phyloP scores from a whole-genome alignment of 2,888 invertebrate species.

The Cactoblastis cactorum region DNA sequence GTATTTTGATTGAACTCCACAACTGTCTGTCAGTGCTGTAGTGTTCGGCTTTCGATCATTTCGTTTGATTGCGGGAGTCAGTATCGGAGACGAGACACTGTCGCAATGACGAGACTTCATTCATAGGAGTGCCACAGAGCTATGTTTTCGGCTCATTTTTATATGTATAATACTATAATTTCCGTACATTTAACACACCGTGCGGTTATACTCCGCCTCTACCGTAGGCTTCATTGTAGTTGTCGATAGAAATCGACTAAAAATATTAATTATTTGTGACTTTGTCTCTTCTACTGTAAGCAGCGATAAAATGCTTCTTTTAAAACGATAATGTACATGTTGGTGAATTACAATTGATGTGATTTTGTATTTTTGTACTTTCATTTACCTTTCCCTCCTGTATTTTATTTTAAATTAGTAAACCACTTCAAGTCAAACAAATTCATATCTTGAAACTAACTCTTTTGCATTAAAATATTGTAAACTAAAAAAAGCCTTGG shows the following conservation, averaged over 20 bases:
- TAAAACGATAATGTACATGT: constrained; percentile 77
- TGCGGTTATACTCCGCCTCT: constrained; percentile 67
- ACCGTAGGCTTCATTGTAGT: constrained; percentile 70
- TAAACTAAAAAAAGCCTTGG: too few species aligned
- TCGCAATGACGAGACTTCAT: constrained; percentile 3
- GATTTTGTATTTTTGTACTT: constrained; percentile 66
- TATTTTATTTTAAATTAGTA: not conserved
- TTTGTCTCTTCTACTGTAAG: constrained; percentile 69
- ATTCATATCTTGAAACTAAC: too few species aligned
- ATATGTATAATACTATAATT: not conserved
- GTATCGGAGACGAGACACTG: constrained; percentile 8
- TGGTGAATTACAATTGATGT: constrained; percentile 80
- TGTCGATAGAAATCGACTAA: constrained; percentile 47
- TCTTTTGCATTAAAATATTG: too few species aligned
- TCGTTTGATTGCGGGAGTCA: constrained; percentile 10
- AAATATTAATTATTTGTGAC: constrained; percentile 53
- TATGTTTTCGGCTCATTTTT: constrained; percentile 20
- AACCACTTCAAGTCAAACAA: too few species aligned
- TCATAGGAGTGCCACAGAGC: constrained; percentile 12
- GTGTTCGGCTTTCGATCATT: constrained; percentile 9
- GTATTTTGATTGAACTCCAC: constrained; percentile 11
- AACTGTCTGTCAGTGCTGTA: constrained; percentile 19
- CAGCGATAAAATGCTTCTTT: constrained; percentile 73
- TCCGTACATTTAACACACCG: constrained; percentile 22
- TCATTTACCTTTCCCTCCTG: constrained; percentile 40